phyloP scores from a whole-genome alignment of 2,113 vertebrate species.

The Serilophus lunatus region DNA sequence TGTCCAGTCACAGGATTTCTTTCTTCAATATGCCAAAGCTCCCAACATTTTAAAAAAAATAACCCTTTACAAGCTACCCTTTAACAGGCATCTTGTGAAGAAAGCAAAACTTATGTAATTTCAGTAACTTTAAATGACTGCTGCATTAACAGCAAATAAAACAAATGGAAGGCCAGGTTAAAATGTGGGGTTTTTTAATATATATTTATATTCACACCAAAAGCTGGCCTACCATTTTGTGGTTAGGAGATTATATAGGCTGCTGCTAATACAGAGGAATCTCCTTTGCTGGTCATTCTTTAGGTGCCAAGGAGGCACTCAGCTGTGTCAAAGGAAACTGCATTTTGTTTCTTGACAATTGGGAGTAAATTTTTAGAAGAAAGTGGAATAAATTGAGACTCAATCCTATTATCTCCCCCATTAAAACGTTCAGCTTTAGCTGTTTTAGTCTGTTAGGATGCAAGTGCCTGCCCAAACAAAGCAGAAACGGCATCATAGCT shows the following conservation, averaged over 20 bases:
- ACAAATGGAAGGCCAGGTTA: background rate
- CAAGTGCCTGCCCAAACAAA: background rate
- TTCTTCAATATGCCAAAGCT: background rate
- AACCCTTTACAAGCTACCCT: background rate
- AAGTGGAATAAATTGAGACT: background rate
- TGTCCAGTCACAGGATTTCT: background rate
- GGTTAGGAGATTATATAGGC: background rate
- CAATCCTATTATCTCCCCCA: background rate
- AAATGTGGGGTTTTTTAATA: background rate
- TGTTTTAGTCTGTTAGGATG: background rate
- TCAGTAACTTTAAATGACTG: background rate
- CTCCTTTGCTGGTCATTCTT: background rate
- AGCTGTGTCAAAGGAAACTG: background rate
- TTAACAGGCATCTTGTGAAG: background rate
- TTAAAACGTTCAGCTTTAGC: background rate
- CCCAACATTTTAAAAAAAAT: background rate
- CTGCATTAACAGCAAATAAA: background rate
- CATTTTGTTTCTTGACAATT: background rate
- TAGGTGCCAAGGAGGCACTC: background rate
- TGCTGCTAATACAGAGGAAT: background rate
- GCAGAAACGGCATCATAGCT: background rate
- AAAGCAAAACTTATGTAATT: background rate
- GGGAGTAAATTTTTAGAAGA: background rate
- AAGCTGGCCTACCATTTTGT: background rate
- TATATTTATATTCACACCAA: background rate